These are phyloP conservation scores for Xylocopa sonorina DNA, from an alignment of 1,140 invertebrate species.

Conservation along the genomic window DNA sequence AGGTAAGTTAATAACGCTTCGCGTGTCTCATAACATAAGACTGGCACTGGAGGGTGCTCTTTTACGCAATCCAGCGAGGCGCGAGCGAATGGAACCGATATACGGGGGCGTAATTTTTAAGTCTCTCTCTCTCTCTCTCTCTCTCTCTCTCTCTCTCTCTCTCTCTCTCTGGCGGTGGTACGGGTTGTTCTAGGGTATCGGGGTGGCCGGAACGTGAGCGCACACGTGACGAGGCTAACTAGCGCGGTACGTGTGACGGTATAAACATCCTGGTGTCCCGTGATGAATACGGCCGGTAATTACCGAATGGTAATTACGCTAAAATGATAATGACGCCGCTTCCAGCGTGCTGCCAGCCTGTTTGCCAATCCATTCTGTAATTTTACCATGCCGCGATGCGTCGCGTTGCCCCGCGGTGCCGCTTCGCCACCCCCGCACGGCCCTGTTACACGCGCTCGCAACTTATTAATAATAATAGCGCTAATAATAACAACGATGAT, in stretches of 20 bases:
- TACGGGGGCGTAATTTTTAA: neutral
- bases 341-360: conserved; percentile 38
- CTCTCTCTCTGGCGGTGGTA: no score
- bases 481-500: conserved; percentile 13
- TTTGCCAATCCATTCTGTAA: conserved; percentile 65
- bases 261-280: conserved; percentile 50
- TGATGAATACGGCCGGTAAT: conserved; percentile 64
- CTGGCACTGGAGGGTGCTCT: neutral
- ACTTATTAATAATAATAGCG: conserved; percentile 61
- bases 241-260: conserved; percentile 48
- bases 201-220: neutral
- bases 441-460: conserved; percentile 17
- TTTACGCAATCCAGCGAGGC: neutral
- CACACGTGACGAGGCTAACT: conserved; percentile 43
- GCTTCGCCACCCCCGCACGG: conserved; percentile 51
- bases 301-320: conserved; percentile 67
- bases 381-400: conserved; percentile 38
- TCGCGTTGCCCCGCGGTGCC: no score
- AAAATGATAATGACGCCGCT: conserved; percentile 66
- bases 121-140: no score
- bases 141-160: no score
- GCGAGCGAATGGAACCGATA: neutral
- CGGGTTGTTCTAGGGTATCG: conserved; percentile 20
- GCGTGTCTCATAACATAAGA: neutral
- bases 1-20: neutral